Percentiles rank a stretch among this genome's conserved stretches.
phyloP scores from a whole-genome alignment of 1,140 invertebrate species.

The Physella acuta region DNA sequence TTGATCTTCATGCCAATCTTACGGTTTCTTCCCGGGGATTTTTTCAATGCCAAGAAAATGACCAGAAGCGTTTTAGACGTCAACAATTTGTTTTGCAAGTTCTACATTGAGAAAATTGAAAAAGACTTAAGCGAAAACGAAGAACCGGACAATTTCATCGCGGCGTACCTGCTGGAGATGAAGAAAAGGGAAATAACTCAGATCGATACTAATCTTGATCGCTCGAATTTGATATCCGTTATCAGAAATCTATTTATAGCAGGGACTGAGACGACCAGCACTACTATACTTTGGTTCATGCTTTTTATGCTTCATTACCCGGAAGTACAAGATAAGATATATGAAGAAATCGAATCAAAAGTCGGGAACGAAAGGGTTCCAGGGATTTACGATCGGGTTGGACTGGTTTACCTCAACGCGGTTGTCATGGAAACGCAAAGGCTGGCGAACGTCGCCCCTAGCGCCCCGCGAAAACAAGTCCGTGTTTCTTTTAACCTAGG shows the following conservation, averaged over 20 bases:
- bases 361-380: constrained; percentile 22
- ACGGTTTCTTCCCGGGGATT: constrained; percentile 29
- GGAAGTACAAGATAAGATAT: constrained; percentile 74
- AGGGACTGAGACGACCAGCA: constrained; percentile 84
- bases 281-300: constrained; percentile 82
- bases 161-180: constrained; percentile 7
- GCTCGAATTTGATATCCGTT: constrained; percentile 24
- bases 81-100: too few species aligned
- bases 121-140: too few species aligned
- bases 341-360: constrained; percentile 77
- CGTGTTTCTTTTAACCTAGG: too few species aligned
- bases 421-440: constrained; percentile 38
- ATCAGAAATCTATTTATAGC: constrained; percentile 80
- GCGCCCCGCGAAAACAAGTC: constrained; percentile 50
- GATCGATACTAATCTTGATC: constrained; percentile 5
- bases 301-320: constrained; percentile 78
- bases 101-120: too few species aligned
- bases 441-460: constrained; percentile 41
- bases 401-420: constrained; percentile 34
- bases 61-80: too few species aligned
- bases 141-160: not conserved
- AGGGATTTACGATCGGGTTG: constrained; percentile 25
- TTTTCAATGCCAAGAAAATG: constrained; percentile 27
- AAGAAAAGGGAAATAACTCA: not conserved
- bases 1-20: too few species aligned